Conservation (phyloP, 2,113 vertebrate genomes). For the Columba livia region DNA sequence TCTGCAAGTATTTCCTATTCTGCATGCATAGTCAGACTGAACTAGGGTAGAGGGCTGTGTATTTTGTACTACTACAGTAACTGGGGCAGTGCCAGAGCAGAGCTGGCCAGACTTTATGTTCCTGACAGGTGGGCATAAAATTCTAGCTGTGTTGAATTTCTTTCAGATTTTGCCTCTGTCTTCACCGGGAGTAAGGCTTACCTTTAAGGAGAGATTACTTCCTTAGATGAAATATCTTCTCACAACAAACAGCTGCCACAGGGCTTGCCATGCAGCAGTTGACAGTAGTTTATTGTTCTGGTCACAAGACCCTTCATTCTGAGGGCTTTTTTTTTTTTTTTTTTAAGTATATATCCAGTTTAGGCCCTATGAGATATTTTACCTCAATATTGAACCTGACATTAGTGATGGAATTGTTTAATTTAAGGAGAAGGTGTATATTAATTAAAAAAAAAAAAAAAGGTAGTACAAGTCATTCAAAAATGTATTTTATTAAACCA, state of each 20-base stretch:
- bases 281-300: background rate
- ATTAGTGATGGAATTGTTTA: background rate
- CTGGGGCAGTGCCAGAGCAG: background rate
- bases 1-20: background rate
- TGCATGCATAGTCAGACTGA: background rate
- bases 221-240: background rate
- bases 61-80: background rate
- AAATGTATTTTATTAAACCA: background rate
- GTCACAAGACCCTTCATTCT: background rate
- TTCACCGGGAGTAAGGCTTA: background rate
- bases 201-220: background rate
- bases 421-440: background rate
- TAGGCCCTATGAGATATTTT: background rate
- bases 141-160: background rate
- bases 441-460: background rate
- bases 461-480: background rate
- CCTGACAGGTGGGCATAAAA: background rate
- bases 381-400: background rate
- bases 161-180: background rate
- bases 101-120: background rate
- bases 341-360: background rate
- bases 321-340: accelerated
- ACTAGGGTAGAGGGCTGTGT: background rate
- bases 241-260: background rate
- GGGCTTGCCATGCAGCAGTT: background rate